A percentile compares a stretch with the other conserved stretches of the same genome.
Evolutionary conservation across 2,888 invertebrate genomes (phyloP).

Genomic region (Pollenia angustigena): DNA sequence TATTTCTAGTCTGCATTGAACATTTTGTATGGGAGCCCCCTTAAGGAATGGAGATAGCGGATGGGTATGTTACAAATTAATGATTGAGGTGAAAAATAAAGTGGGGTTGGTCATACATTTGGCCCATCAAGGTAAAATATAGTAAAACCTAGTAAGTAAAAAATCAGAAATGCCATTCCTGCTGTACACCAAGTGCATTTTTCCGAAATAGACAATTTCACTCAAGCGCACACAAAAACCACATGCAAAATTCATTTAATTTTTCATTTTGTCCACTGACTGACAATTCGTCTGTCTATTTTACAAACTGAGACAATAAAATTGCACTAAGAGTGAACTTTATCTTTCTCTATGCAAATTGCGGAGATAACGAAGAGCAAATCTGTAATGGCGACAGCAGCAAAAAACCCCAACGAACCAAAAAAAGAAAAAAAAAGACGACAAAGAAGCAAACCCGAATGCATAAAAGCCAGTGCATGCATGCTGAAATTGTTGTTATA

Average conservation of each 20-base stretch:
- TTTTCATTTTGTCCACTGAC: conserved; percentile 23
- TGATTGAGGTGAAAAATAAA: too few species aligned
- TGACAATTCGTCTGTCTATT: conserved; percentile 35
- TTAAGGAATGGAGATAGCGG: too few species aligned
- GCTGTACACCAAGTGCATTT: conserved; percentile 48
- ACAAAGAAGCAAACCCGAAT: conserved; percentile 6
- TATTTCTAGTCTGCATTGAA: too few species aligned
- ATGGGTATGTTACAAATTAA: too few species aligned
- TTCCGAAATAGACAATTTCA: neutral
- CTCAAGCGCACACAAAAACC: conserved; percentile 9
- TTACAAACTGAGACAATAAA: conserved; percentile 35
- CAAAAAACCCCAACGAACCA: conserved; percentile 7
- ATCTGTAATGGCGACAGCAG: conserved; percentile 46
- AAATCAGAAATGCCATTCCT: too few species aligned
- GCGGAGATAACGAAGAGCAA: conserved; percentile 44
- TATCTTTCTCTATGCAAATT: conserved; percentile 49
- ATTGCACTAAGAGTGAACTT: conserved; percentile 65
- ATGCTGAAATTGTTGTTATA: conserved; percentile 4
- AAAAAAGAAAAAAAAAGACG: conserved; percentile 20
- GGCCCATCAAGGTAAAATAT: too few species aligned
- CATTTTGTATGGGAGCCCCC: too few species aligned
- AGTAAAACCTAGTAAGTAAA: too few species aligned
- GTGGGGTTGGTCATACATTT: too few species aligned
- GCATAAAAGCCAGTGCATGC: conserved; percentile 33
- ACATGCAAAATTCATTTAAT: conserved; percentile 1